Percentiles rank a stretch among this genome's conserved stretches.
phyloP scores from a whole-genome alignment of 2,113 vertebrate species.

The Mobula birostris region DNA sequence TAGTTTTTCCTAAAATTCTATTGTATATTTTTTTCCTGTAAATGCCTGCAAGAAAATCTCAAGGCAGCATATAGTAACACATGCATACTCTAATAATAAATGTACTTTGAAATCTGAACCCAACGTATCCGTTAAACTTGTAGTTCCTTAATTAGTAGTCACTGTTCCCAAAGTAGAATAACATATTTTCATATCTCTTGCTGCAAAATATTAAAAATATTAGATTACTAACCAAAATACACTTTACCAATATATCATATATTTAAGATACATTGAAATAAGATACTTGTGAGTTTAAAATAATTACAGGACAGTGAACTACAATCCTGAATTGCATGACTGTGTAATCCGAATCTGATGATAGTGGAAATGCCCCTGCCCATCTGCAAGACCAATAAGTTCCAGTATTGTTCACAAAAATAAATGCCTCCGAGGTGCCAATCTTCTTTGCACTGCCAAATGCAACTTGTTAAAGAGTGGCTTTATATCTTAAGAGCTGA shows the following conservation, averaged over 20 bases:
- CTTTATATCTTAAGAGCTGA: neutral
- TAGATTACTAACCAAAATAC: neutral
- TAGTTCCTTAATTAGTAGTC: too few relatives aligned
- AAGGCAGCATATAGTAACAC: too few relatives aligned
- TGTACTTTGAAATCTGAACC: too few relatives aligned
- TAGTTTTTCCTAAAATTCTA: too few relatives aligned
- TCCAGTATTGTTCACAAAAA: neutral
- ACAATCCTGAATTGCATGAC: neutral
- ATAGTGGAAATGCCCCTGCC: neutral
- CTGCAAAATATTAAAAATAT: neutral
- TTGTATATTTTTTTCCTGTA: too few relatives aligned
- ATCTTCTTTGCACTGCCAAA: neutral
- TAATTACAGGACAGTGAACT: neutral
- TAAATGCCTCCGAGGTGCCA: neutral
- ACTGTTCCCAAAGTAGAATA: neutral
- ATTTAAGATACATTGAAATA: neutral
- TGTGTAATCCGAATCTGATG: neutral
- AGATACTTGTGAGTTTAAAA: neutral
- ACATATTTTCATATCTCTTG: neutral
- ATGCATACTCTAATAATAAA: too few relatives aligned
- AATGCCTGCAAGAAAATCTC: too few relatives aligned
- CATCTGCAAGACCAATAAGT: neutral
- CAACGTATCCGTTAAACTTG: too few relatives aligned
- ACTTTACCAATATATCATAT: neutral
- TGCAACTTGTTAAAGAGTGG: neutral